phyloP scores from a whole-genome alignment of 1,140 invertebrate genomes.

The Physella acuta region DNA sequence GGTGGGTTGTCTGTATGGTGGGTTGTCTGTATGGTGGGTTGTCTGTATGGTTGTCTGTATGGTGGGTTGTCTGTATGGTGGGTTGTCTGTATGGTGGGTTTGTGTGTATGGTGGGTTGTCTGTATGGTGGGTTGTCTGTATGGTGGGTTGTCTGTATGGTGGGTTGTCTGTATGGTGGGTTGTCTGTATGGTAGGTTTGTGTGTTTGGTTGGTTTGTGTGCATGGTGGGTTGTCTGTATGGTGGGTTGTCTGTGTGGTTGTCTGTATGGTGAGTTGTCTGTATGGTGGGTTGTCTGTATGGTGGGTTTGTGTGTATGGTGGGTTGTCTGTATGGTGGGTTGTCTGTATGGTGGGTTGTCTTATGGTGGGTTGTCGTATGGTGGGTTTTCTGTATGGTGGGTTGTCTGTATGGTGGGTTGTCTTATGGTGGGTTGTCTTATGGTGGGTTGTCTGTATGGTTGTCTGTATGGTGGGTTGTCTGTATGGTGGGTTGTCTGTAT shows the following conservation, averaged over 20 bases:
- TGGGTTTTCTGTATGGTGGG: neutral
- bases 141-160: no score
- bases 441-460: slow-evolving; percentile 5
- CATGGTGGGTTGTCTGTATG: no score
- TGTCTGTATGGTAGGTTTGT: no score
- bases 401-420: slow-evolving; percentile 10
- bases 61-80: slow-evolving; percentile 5
- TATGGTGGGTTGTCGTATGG: slow-evolving; percentile 14
- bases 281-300: slow-evolving; percentile 13
- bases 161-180: no score
- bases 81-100: no score
- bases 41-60: no score
- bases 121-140: no score
- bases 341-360: slow-evolving; percentile 12
- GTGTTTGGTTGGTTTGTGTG: no score
- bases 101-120: slow-evolving; percentile 7
- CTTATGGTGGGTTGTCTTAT: slow-evolving; percentile 14
- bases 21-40: neutral
- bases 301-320: no score
- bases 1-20: slow-evolving; percentile 3
- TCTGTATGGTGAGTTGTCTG: slow-evolving; percentile 5
- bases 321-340: neutral
- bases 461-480: slow-evolving; percentile 3
- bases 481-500: slow-evolving; percentile 14
- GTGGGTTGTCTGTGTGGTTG: no score